Evolutionary conservation across 2,113 vertebrate species (phyloP), one percentile per base, ranked within the genome.

Genomic region (Centropristis striata): DNA sequence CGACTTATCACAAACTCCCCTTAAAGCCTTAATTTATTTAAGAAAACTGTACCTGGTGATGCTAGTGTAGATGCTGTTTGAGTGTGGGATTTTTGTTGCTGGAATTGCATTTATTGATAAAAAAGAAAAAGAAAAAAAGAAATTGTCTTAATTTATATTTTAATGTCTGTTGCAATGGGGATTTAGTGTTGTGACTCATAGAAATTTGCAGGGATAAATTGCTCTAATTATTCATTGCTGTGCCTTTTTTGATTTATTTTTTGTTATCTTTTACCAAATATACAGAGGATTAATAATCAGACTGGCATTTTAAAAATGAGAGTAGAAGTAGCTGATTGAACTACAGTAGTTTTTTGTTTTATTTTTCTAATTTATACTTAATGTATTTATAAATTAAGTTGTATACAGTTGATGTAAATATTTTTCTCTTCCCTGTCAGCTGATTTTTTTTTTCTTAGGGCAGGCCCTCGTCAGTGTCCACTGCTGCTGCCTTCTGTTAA

Each of bases 331-430:
- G 89, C 67, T 82, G 90, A 86, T 90, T 89, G 90, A 86, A 90
- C 83, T 90, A 80, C 78, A 81, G 67, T 91, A 87, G 89, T 0
- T 51, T 58, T 93, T 91, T 88, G 82, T 87, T 90, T 83, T 95
- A 84, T 93, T 94, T 92, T 90, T 83, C 90, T 94, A 94, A 94
- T 96, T 95, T 96, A 97, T 95, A 95, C 92, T 84, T 96, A 91
- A 93, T 95, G 94, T 98, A 98, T 98, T 97, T 98, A 98, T 98
- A 94, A 97, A 96, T 96, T 94, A 94, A 93, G 86, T 94, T 96
- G 93, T 96, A 91, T 94, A 96, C 94, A 91, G 90, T 92, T 92
- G 91, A 89, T 95, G 88, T 97, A 97, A 95, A 97, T 96, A 95
- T 84, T 80, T 93, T 86, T 80, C 80, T 90, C 82, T 88, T 90